Evolutionary conservation across 2,113 vertebrate species (phyloP).

Genomic region (Aspiorhynchus laticeps): DNA sequence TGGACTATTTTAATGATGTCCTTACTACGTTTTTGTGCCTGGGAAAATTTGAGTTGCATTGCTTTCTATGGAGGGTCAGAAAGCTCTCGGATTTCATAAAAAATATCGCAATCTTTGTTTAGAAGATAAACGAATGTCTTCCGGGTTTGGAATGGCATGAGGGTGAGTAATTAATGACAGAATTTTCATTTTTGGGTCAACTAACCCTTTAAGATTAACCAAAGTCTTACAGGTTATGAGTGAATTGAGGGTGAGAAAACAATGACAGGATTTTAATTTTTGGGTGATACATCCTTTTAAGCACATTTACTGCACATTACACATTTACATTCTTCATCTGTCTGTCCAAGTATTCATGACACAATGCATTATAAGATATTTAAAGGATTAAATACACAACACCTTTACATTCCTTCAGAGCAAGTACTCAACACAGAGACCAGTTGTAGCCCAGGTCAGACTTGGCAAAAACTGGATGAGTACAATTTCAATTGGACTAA

Average conservation of each 20-base stretch:
- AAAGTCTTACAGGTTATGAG: background rate
- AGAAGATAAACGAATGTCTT: too few relatives aligned
- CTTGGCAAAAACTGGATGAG: background rate
- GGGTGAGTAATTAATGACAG: too few relatives aligned
- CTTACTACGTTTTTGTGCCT: too few relatives aligned
- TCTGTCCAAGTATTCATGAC: background rate
- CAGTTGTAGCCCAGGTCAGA: background rate
- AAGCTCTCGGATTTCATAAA: too few relatives aligned
- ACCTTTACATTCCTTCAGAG: background rate
- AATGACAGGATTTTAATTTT: background rate
- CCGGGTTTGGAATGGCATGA: too few relatives aligned
- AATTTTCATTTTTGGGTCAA: too few relatives aligned
- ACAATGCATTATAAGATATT: background rate
- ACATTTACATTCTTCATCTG: background rate
- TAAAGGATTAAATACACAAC: background rate
- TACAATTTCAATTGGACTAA: background rate
- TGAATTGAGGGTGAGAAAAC: background rate
- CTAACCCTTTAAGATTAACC: background rate
- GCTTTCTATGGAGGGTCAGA: too few relatives aligned
- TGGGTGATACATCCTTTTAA: background rate
- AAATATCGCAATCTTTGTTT: too few relatives aligned
- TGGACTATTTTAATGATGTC: too few relatives aligned
- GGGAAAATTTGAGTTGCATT: too few relatives aligned
- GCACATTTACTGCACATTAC: background rate
- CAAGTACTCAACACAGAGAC: background rate